Percentiles rank a stretch among this genome's conserved stretches.
These are phyloP conservation scores for Corapipo altera DNA, from an alignment of 2,113 vertebrate genomes.

Conservation along the genomic window DNA sequence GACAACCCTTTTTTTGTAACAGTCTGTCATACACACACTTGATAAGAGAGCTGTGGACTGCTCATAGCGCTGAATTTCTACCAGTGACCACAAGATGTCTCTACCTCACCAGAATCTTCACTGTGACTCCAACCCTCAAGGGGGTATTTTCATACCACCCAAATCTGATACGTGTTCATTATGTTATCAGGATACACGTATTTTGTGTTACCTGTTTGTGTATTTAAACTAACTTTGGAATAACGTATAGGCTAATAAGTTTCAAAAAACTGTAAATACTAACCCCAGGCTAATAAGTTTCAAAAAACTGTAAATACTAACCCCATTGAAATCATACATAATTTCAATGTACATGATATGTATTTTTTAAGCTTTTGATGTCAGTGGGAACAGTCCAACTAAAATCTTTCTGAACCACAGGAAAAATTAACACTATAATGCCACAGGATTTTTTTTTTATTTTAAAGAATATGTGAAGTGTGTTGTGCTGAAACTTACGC, in stretches of 20 bases:
- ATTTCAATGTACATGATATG: not conserved
- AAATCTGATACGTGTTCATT: not conserved
- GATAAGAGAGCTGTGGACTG: not conserved
- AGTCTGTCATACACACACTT: not conserved
- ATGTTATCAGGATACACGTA: not conserved
- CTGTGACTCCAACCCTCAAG: not conserved
- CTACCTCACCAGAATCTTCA: constrained; percentile 44
- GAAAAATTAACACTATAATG: not conserved
- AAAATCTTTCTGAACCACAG: not conserved
- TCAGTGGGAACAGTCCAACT: not conserved
- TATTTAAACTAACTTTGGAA: not conserved
- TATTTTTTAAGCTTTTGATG: not conserved
- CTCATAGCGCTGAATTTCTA: constrained; percentile 20
- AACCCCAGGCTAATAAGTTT: not conserved
- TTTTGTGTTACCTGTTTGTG: not conserved
- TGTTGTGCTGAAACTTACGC: not conserved
- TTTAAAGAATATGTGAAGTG: not conserved
- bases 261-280: not conserved
- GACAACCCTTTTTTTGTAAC: not conserved
- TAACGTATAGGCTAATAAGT: not conserved
- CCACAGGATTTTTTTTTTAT: not conserved
- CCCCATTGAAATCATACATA: not conserved
- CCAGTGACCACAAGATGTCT: constrained; percentile 77
- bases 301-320: not conserved
- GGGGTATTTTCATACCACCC: not conserved